These are phyloP conservation scores for Boleophthalmus pectinirostris DNA, from an alignment of 2,113 vertebrate species.

Conservation along the genomic window DNA sequence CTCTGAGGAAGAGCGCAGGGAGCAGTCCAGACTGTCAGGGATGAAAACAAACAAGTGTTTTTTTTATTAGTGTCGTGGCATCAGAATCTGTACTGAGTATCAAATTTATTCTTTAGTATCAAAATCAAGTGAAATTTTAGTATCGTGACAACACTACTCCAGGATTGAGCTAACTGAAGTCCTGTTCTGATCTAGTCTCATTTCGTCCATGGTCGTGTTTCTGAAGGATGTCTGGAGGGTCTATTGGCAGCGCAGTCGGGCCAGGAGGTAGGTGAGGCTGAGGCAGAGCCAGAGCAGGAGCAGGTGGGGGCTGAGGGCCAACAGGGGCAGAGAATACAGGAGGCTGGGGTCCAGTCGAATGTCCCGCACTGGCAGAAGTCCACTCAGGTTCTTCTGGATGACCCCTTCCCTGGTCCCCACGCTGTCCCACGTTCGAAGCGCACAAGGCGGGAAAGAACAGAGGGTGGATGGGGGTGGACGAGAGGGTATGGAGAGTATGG, in stretches of 20 bases:
- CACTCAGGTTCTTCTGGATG: slow-evolving; percentile 99
- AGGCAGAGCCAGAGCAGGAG: slow-evolving; percentile 98
- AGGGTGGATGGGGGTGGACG: slow-evolving; percentile 11
- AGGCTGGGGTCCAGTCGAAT: slow-evolving; percentile 96
- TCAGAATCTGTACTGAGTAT: no score
- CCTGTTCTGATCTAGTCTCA: neutral
- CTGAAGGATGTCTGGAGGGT: neutral
- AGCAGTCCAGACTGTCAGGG: no score
- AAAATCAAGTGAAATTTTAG: no score
- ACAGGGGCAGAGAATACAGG: slow-evolving; percentile 95
- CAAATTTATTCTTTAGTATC: no score
- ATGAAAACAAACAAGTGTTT: no score
- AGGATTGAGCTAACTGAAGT: neutral
- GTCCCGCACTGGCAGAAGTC: slow-evolving; percentile 95
- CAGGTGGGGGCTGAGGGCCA: slow-evolving; percentile 97
- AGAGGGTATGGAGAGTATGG: neutral
- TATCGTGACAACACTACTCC: no score
- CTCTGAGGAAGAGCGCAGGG: no score
- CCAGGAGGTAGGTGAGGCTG: slow-evolving; percentile 92
- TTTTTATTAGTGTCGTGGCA: no score
- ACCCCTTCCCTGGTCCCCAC: slow-evolving; percentile 98
- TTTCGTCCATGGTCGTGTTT: neutral
- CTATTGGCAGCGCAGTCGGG: slow-evolving; percentile 97
- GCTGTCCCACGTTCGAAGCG: slow-evolving; percentile 75
- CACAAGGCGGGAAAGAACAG: neutral